A percentile compares a stretch with the other conserved stretches of the same genome.
phyloP scores from a whole-genome alignment of 1,140 invertebrate genomes.

The Drosophila oshimai region DNA sequence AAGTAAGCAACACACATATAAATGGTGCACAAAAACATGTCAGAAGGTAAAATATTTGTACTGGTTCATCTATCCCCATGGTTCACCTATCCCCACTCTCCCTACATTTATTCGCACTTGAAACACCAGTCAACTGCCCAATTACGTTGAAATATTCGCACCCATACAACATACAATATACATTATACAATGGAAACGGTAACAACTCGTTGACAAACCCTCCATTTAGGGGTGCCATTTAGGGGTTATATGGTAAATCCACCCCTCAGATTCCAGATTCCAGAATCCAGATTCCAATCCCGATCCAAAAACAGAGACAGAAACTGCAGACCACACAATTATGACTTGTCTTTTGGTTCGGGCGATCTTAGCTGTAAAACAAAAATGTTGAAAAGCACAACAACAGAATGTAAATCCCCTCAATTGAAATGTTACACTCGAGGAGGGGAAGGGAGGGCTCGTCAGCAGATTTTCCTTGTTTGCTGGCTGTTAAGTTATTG shows the following conservation, averaged over 20 bases:
- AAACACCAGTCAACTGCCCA: not conserved
- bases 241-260: not conserved
- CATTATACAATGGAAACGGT: too few species aligned
- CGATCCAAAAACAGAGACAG: not conserved
- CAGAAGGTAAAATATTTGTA: too few species aligned
- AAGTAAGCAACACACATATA: too few species aligned
- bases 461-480: constrained; percentile 76
- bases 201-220: constrained; percentile 21
- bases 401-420: constrained; percentile 79
- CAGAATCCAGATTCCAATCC: not conserved
- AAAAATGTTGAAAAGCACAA: constrained; percentile 74
- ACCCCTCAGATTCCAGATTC: not conserved
- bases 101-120: not conserved
- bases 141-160: not conserved
- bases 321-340: constrained; percentile 56
- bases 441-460: constrained; percentile 26
- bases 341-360: constrained; percentile 55
- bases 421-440: constrained; percentile 73
- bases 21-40: too few species aligned
- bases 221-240: not conserved
- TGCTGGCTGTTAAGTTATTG: constrained; percentile 75
- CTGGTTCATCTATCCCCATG: too few species aligned
- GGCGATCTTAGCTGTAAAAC: constrained; percentile 64
- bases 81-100: too few species aligned
- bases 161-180: too few species aligned